Evolutionary conservation across 2,113 vertebrate species (phyloP), one percentile per base, ranked within the genome.

Genomic region (Indicator indicator): DNA sequence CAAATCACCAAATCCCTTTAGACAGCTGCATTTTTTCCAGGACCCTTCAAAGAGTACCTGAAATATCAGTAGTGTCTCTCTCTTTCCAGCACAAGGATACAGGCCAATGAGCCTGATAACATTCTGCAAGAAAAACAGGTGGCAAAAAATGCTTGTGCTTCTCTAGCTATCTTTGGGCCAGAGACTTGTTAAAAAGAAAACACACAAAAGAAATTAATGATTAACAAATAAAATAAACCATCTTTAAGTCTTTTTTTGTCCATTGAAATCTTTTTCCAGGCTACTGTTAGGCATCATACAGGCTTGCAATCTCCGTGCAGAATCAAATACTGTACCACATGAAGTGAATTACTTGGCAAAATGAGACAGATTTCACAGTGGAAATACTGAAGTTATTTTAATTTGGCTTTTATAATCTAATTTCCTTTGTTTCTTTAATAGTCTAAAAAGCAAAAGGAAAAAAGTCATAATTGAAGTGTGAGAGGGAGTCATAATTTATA

Each of bases 381-480:
- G 70, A 95, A 95, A 86, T 60, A 78, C 14, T 54, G 64, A 87
- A 86, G 33, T 64, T 88, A 82, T 75, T 96, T 94, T 83, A 75
- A 71, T 77, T 90, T 46, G 16, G 0, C 30, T 73, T 89, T 70
- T 52, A 58, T 75, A 2, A 74, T 87, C 69, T 75, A 63, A 90
- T 78, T 74, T 92, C 40, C 50, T 94, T 94, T 95, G 73, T 89
- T 93, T 93, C 74, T 90, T 77, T 84, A 89, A 67, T 32, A 83
- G 20, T 73, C 20, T 83, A 80, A 86, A 85, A 63, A 85, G 46
- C 38, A 74, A 84, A 75, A 90, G 27, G 69, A 56, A 79, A 88
- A 63, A 38, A 2, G 17, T 68, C 76, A 85, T 56, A 83, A 12
- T 1, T 81, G 33, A 94, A 84, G 83, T 80, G 54, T 75, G 56